phyloP scores from a whole-genome alignment of 2,797 vertebrate genomes.

The Xyrichtys novacula region DNA sequence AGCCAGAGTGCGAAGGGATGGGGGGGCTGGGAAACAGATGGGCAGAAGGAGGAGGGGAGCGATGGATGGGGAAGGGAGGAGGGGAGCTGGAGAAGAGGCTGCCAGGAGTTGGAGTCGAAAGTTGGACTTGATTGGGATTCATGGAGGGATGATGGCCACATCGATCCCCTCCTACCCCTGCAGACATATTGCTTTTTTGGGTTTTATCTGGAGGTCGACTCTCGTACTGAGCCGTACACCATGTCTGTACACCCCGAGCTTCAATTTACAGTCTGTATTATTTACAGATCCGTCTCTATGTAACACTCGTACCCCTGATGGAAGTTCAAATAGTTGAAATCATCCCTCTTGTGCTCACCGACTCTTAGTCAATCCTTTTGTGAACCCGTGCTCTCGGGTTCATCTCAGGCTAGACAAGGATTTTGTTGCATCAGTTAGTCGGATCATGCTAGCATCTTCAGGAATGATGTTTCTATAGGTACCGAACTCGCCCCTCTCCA shows the following conservation, averaged over 20 bases:
- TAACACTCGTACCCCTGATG: not conserved
- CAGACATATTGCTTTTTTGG: slow-evolving; percentile 40
- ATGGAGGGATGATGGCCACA: slow-evolving; percentile 52
- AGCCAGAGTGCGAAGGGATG: slow-evolving; percentile 58
- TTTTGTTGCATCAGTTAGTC: not conserved
- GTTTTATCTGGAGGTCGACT: slow-evolving; percentile 38
- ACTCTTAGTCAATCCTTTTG: not conserved
- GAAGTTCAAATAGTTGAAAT: not conserved
- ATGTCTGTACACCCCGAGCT: not conserved
- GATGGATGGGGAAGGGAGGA: slow-evolving; percentile 35
- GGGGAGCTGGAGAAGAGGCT: slow-evolving; percentile 28
- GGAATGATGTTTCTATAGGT: no score
- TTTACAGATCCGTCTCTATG: not conserved
- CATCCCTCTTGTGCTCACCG: not conserved
- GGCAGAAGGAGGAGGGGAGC: slow-evolving; percentile 59
- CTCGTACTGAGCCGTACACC: slow-evolving; percentile 12
- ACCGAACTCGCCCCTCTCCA: no score
- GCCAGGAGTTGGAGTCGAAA: slow-evolving; percentile 78
- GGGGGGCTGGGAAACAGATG: slow-evolving; percentile 71
- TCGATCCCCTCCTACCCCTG: slow-evolving; percentile 12
- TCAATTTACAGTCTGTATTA: not conserved
- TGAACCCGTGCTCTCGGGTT: not conserved
- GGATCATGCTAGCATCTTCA: no score
- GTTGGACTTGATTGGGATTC: slow-evolving; percentile 72
- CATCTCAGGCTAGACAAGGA: not conserved